phyloP scores from a whole-genome alignment of 1,140 invertebrate species.

The Lordiphosa collinella region DNA sequence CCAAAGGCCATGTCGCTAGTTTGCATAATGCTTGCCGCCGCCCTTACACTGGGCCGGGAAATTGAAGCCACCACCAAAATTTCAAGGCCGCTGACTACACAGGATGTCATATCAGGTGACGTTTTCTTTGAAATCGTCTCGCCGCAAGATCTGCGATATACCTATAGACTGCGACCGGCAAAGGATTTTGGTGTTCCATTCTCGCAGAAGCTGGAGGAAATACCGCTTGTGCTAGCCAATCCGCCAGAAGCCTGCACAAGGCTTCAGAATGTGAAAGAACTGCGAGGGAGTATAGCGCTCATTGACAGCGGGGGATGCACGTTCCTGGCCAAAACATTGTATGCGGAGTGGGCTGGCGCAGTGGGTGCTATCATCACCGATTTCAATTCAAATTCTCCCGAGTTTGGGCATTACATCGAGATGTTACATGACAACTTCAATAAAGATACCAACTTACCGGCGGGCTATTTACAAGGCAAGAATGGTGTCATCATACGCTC shows the following conservation, averaged over 20 bases:
- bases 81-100: conserved; percentile 80
- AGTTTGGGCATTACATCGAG: conserved; percentile 86
- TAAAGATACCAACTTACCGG: conserved; percentile 88
- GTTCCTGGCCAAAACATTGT: conserved; percentile 87
- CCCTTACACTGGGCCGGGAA: conserved; percentile 38
- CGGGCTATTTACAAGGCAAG: conserved; percentile 89
- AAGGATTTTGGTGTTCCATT: conserved; percentile 89
- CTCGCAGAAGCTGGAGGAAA: conserved; percentile 82
- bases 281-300: conserved; percentile 87
- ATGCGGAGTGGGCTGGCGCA: conserved; percentile 87
- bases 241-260: conserved; percentile 86
- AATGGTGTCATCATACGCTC: conserved; percentile 88
- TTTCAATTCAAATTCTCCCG: conserved; percentile 82
- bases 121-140: conserved; percentile 91
- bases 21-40: conserved; percentile 54
- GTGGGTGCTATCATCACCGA: conserved; percentile 89
- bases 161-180: conserved; percentile 88
- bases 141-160: conserved; percentile 88
- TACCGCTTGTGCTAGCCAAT: conserved; percentile 85
- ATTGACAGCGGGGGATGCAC: conserved; percentile 90
- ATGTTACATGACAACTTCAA: conserved; percentile 89
- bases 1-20: conserved; percentile 7
- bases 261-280: conserved; percentile 83
- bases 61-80: conserved; percentile 45
- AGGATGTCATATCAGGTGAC: conserved; percentile 83